phyloP scores from a whole-genome alignment of 2,888 invertebrate species.

The Cephus pygmeus region DNA sequence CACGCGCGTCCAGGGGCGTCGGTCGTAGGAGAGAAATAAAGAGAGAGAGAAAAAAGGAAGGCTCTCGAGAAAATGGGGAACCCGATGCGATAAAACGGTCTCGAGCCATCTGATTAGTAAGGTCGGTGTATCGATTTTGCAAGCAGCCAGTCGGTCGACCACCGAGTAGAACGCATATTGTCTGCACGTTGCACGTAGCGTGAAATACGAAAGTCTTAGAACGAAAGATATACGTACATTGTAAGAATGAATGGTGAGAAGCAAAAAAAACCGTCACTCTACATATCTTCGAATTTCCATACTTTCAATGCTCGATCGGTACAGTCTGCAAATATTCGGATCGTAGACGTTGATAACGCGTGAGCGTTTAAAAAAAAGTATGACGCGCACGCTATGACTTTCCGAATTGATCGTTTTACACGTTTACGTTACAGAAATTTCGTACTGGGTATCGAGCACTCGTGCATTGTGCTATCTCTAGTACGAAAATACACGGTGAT shows the following conservation, averaged over 20 bases:
- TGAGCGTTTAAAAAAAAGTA: background rate
- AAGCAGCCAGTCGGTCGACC: constrained; percentile 34
- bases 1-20: background rate
- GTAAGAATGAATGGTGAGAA: background rate
- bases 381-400: background rate
- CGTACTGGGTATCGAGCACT: background rate
- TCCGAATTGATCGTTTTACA: background rate
- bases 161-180: background rate
- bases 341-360: background rate
- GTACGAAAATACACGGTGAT: background rate
- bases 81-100: constrained; percentile 2
- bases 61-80: background rate
- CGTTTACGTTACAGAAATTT: background rate
- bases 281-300: background rate
- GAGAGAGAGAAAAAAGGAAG: background rate
- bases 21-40: background rate
- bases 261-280: background rate
- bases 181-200: background rate
- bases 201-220: background rate
- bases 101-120: constrained; percentile 43
- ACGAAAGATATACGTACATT: background rate
- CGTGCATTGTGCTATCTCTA: background rate
- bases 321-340: background rate
- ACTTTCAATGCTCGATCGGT: background rate
- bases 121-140: constrained; percentile 47